A percentile compares a stretch with the other conserved stretches of the same genome.
Conservation (phyloP, 2,888 invertebrate species). For the Machimus atricapillus region DNA sequence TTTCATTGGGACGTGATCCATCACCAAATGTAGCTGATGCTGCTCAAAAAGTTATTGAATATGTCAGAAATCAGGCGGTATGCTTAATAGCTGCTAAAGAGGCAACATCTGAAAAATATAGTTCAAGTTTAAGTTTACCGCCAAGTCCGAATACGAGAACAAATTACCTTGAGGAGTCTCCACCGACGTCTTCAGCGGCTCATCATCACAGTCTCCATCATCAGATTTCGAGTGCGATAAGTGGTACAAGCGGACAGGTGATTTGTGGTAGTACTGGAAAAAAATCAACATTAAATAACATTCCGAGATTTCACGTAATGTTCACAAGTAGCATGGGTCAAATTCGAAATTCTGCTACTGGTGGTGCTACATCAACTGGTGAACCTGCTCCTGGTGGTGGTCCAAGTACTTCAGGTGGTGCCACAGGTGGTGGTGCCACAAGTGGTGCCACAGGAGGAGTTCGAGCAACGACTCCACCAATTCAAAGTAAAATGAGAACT, state of each 20-base stretch:
- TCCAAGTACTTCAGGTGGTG: background rate
- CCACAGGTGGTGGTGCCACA: background rate
- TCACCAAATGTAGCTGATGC: constrained; percentile 81
- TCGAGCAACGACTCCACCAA: constrained; percentile 5
- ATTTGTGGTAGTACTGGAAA: constrained; percentile 42
- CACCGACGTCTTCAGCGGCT: constrained; percentile 42
- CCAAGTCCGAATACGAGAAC: constrained; percentile 69
- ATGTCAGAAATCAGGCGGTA: constrained; percentile 73
- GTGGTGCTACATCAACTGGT: background rate
- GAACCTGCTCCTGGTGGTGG: background rate
- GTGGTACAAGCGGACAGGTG: constrained; percentile 5
- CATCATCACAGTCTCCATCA: constrained; percentile 25
- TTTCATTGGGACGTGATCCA: constrained; percentile 84
- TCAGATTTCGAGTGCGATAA: background rate
- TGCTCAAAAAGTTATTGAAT: constrained; percentile 78
- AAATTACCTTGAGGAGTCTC: constrained; percentile 58
- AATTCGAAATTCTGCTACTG: background rate
- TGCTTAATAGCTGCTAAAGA: constrained; percentile 60
- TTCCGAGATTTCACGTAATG: background rate
- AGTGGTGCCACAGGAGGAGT: background rate
- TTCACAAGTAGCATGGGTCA: constrained; percentile 35
- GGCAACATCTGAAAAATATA: constrained; percentile 57
- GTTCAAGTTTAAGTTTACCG: constrained; percentile 65
- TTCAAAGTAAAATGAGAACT: background rate
- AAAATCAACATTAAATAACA: constrained; percentile 39